Base-by-base conservation (phyloP, 2,888 invertebrate genomes). In the Aleiodes testaceus region DNA sequence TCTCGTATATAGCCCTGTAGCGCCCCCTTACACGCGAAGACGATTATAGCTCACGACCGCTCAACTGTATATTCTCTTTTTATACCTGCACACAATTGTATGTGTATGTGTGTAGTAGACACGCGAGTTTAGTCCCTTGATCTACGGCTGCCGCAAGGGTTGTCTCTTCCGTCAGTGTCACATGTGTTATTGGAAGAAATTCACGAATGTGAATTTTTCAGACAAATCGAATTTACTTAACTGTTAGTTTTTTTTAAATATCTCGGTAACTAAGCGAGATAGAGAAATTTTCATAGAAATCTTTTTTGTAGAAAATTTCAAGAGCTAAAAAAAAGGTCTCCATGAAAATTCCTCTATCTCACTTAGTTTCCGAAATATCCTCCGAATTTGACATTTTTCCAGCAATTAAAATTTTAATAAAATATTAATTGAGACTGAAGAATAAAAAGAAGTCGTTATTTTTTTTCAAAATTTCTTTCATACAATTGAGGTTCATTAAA, bases 1-100 rank as follows among this genome's bases (percentile, higher is more conserved):
- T 49, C 49, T 49, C 49, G 49, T 45, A 12, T 14, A n/a, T 14
- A 12, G n/a, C 14, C 45, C 45, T 30, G 26, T 22, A 16, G 12
- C 30, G 59, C 59, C 22, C 26, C 44, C 52, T 67, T 64, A 68
- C 75, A 72, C 72, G 68, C 72, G 66, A 72, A 61, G 72, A 69
- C 74, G 66, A 68, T 75, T 74, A 75, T 73, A 73, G 72, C 73
- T 36, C 26, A 64, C 26, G 26, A 26, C 64, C 22, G 20, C 44
- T 42, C 45, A 7, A 14, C 12, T 18, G 18, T 36, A 42, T 45
- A n/a, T 22, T 26, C 64, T 26, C 3, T 26, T 9, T 16, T 16
- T 49, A 11, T 7, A 20, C 26, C 26, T 64, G 47, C 22, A 14
- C 47, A 2, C 47, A 12, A n/a, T n/a, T 64, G 63, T 64, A 6